Evolutionary conservation across 2,113 vertebrate species (phyloP).

Genomic region (Clarias batrachus): DNA sequence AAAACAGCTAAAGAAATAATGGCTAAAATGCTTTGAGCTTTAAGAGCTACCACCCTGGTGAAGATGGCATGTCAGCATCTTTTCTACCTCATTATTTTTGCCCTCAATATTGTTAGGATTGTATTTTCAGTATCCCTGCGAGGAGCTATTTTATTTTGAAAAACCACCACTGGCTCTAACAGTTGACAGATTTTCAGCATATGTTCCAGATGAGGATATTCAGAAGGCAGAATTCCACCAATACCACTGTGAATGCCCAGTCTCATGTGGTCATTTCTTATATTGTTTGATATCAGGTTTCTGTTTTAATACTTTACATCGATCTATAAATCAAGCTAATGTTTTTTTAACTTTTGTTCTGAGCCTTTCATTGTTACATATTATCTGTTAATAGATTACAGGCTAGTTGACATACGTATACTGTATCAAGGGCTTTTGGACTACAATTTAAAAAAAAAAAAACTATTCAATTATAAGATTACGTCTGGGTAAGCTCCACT

Average conservation of each 20-base stretch:
- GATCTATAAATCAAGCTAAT: background rate
- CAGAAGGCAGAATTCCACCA: background rate
- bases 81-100: background rate
- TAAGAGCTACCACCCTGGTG: too few relatives aligned
- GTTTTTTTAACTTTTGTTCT: background rate
- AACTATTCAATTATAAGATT: background rate
- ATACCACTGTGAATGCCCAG: background rate
- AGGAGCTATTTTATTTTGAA: background rate
- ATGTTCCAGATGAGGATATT: background rate
- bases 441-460: background rate
- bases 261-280: background rate
- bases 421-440: background rate
- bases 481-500: background rate
- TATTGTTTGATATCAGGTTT: background rate
- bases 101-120: background rate
- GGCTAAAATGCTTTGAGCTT: too few relatives aligned
- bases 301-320: background rate
- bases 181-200: background rate
- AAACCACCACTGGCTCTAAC: background rate
- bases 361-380: background rate
- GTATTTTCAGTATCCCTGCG: background rate
- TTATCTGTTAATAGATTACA: background rate
- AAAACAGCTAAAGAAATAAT: too few relatives aligned
- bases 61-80: too few relatives aligned
- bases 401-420: background rate